Evolutionary conservation across 2,888 invertebrate genomes (phyloP).

Genomic region (Latheticus oryzae): DNA sequence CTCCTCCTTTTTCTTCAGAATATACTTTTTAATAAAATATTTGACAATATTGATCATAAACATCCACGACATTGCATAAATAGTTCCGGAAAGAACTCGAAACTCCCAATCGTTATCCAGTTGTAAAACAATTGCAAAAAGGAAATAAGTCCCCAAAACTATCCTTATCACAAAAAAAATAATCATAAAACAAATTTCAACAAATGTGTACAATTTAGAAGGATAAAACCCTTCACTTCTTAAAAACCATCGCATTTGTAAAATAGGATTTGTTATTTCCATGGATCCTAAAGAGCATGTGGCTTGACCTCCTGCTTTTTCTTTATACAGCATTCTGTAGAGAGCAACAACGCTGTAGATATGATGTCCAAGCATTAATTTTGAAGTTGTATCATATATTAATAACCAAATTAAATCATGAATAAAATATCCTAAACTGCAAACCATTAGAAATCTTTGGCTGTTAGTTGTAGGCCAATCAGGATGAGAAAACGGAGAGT

Average conservation of each 20-base stretch:
- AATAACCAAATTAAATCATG: slow-evolving; percentile 73
- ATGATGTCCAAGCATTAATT: slow-evolving; percentile 71
- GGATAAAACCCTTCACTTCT: slow-evolving; percentile 67
- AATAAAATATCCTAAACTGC: slow-evolving; percentile 74
- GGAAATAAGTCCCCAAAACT: slow-evolving; percentile 68
- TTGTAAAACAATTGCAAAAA: slow-evolving; percentile 64
- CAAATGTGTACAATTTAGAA: slow-evolving; percentile 63
- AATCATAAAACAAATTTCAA: slow-evolving; percentile 68
- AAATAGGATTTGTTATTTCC: slow-evolving; percentile 73
- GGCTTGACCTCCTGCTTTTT: slow-evolving; percentile 67
- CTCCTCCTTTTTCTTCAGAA: no score
- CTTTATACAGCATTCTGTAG: slow-evolving; percentile 67
- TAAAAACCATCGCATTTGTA: slow-evolving; percentile 74
- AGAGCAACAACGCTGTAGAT: slow-evolving; percentile 68
- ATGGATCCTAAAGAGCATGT: slow-evolving; percentile 69
- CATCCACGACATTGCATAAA: slow-evolving; percentile 62
- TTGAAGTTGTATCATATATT: slow-evolving; percentile 59
- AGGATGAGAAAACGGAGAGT: slow-evolving; percentile 57
- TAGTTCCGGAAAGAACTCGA: slow-evolving; percentile 51
- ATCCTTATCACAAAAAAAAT: slow-evolving; percentile 68
- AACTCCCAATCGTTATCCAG: slow-evolving; percentile 65
- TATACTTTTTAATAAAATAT: slow-evolving; percentile 55
- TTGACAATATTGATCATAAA: slow-evolving; percentile 58
- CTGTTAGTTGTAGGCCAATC: slow-evolving; percentile 54
- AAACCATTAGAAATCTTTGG: slow-evolving; percentile 65